Base-by-base conservation (phyloP, 2,797 vertebrate species). In the Epinephelus coioides region DNA sequence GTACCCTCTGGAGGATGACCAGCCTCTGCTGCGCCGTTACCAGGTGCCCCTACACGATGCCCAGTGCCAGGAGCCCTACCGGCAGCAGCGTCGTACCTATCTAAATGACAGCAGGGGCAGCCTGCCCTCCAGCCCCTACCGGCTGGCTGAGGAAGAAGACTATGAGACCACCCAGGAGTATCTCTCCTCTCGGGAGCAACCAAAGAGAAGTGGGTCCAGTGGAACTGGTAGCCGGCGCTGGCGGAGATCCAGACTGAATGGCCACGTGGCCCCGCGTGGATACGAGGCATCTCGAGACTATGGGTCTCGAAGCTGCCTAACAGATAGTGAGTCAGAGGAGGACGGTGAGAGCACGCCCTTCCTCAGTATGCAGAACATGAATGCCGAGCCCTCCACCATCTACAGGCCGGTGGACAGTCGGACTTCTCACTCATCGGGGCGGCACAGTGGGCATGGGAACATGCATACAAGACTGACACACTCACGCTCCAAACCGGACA, bases 161-260 rank as follows among this genome's bases (percentile, higher is more conserved):
- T 99, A 99, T 17, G 98, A 99, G 95, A 99, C 97, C 62, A 99
- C 98, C 61, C 98, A 99, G 92, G 98, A 99, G 96, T 97, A 97
- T 76, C 93, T 97, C 90, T 96, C 97, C 88, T 96, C 96, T 44
- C 96, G 96, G 87, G 97, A 98, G 90, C 97, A 97, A 97, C 97
- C 97, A 96, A 98, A 98, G 97, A 98, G 96, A 97, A 97, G 96
- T 92, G 95, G 95, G 81, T 95, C 96, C 93, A 93, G 96, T 90
- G 95, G 94, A 69, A 85, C 86, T 43, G 93, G 92, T 76, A 95
- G 94, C 91, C 96, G 96, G 82, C 96, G 95, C 91, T 98, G 97
- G 97, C 95, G 95, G 89, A 96, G 96, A 91, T 98, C 97, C 92
- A 97, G 97, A 95, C 96, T 98, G 91, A 97, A 99, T 0, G 97